Conservation (phyloP, 2,888 invertebrate genomes). For the Nipponacmea schrenckii region DNA sequence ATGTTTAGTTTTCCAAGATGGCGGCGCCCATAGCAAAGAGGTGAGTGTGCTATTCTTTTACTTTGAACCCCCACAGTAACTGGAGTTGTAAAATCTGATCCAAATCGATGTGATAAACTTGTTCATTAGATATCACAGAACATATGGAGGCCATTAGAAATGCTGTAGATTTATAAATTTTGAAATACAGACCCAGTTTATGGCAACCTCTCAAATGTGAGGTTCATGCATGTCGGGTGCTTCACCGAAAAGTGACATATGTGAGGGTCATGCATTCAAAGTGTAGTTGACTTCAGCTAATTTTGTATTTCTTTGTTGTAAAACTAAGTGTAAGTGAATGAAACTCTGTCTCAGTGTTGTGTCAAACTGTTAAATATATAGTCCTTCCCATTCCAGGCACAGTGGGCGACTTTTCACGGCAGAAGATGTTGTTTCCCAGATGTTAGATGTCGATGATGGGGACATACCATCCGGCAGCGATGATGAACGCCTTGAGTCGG, state of each 20-base stretch:
- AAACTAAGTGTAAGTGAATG: background rate
- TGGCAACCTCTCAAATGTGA: background rate
- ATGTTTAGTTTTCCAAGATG: too few species aligned
- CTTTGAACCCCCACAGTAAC: too few species aligned
- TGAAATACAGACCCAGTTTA: too few species aligned
- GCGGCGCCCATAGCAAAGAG: too few species aligned
- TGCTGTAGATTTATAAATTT: too few species aligned
- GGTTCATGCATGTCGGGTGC: background rate
- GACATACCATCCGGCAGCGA: background rate
- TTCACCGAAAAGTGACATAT: background rate
- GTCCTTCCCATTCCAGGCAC: background rate
- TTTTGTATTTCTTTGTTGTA: background rate
- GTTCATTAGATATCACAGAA: too few species aligned
- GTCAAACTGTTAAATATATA: background rate
- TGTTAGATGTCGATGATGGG: background rate
- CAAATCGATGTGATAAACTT: too few species aligned
- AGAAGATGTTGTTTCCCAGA: background rate
- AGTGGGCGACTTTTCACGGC: background rate
- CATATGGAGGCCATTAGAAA: too few species aligned
- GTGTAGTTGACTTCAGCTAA: background rate
- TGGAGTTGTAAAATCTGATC: too few species aligned
- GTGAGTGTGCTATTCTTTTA: too few species aligned
- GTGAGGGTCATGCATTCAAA: too few species aligned
- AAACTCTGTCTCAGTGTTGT: background rate
- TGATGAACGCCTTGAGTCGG: background rate